Conservation (phyloP, 2,888 invertebrate genomes). For the Cremastinae sp. region DNA sequence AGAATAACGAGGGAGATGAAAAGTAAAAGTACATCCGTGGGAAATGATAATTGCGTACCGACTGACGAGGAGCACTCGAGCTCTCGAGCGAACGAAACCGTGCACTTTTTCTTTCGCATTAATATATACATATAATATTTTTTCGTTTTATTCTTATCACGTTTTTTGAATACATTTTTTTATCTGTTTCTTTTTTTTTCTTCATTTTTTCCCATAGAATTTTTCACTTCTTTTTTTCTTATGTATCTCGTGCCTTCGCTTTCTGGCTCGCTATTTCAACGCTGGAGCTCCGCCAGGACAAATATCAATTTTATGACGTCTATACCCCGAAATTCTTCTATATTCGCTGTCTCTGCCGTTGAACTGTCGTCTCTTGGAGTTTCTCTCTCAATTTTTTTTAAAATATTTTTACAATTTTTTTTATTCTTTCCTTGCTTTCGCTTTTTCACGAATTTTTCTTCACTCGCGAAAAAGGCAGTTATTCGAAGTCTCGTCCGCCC, state of each 20-base stretch:
- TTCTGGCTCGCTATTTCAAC: slow-evolving; percentile 66
- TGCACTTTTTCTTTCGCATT: background rate
- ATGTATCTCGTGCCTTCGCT: slow-evolving; percentile 45
- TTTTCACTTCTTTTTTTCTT: slow-evolving; percentile 29
- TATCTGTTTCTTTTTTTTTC: background rate
- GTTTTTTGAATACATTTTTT: background rate
- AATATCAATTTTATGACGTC: slow-evolving; percentile 73
- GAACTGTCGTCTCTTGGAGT: slow-evolving; percentile 57
- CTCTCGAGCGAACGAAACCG: slow-evolving; percentile 32
- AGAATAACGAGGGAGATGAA: background rate
- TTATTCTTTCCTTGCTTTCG: too few species aligned
- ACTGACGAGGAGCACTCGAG: slow-evolving; percentile 56
- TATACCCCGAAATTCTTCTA: slow-evolving; percentile 64
- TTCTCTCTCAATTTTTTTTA: slow-evolving; percentile 30
- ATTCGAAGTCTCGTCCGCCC: slow-evolving; percentile 32
- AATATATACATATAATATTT: slow-evolving; percentile 7
- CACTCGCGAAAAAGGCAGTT: background rate
- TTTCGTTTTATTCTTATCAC: too few species aligned
- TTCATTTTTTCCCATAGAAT: slow-evolving; percentile 1
- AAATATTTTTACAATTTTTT: slow-evolving; percentile 4
- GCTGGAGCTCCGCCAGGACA: slow-evolving; percentile 71
- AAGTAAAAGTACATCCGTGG: slow-evolving; percentile 55
- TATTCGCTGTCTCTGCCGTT: slow-evolving; percentile 58
- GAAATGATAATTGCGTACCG: slow-evolving; percentile 62
- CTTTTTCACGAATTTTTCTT: slow-evolving; percentile 3